Evolutionary conservation across 2,888 invertebrate species (phyloP), one percentile per base, ranked within the genome.

Genomic region (Nemotelus nigrinus): DNA sequence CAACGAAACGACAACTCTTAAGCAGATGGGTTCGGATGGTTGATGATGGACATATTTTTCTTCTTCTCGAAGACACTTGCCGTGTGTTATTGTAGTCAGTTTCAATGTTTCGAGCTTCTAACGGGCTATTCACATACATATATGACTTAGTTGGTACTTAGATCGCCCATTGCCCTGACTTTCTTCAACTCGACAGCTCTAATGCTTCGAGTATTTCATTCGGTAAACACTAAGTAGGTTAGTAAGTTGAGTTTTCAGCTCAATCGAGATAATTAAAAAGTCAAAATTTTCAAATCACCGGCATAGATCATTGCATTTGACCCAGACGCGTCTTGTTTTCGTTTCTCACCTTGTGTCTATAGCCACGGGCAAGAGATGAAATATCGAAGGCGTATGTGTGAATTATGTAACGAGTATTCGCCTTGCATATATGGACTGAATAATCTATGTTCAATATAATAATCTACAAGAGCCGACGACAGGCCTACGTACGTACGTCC

Each of bases 351-450:
- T 39, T 43, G 8, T n/a, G 71, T 48, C 71, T 7, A 4, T 48
- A 71, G 71, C 71, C 71, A 71, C 55, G 44, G 25, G 55, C 68
- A 10, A 48, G 39, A 47, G 53, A 57, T 3, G 57, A 10, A 57
- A 3, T 63, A 55, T 71, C n/a, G 71, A 55, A 71, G 71, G 71
- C 71, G 71, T 71, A 71, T 57, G 55, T 53, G 57, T 71, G 71
- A 71, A 55, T 71, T 71, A 71, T 71, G 71, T 57, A 71, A 65
- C 47, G 7, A 39, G 7, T 50, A 8, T 50, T 50, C 25, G 25
- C 25, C 25, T 25, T 25, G 25, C 25, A 25, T 25, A 25, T 25
- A 25, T 25, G 25, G 25, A 25, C 25, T 25, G 25, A 25, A 25
- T 25, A 25, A 25, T 25, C 25, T 25, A 25, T 25, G 25, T 25